Evolutionary conservation across 1,140 invertebrate genomes (phyloP).

Genomic region (Macrocentrus cingulum): DNA sequence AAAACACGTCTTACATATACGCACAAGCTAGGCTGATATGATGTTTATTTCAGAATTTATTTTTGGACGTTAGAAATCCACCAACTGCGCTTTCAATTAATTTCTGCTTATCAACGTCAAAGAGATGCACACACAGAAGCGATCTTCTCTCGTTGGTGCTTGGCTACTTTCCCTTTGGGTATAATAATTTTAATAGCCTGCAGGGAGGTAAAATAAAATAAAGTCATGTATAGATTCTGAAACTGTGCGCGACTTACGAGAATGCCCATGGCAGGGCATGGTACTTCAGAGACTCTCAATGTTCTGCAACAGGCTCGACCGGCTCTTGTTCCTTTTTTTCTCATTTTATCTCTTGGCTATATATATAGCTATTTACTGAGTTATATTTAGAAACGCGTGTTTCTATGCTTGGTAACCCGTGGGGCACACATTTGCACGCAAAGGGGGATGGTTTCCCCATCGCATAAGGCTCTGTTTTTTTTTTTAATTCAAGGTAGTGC

Average conservation of each 20-base stretch:
- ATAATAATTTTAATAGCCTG: slow-evolving; percentile 23
- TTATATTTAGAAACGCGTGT: slow-evolving; percentile 33
- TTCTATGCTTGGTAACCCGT: slow-evolving; percentile 23
- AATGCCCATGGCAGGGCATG: slow-evolving; percentile 17
- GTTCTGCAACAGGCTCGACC: slow-evolving; percentile 23
- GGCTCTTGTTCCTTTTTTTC: slow-evolving; percentile 21
- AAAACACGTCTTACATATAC: too few species aligned
- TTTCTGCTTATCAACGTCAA: too few species aligned
- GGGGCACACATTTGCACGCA: slow-evolving; percentile 6
- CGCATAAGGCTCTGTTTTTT: too few species aligned
- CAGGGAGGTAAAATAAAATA: slow-evolving; percentile 13
- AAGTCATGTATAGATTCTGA: slow-evolving; percentile 23
- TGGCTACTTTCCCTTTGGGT: slow-evolving; percentile 4
- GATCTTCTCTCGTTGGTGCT: too few species aligned
- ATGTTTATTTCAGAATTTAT: too few species aligned
- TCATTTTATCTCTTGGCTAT: not conserved
- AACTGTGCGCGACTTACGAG: slow-evolving; percentile 2
- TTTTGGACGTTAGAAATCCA: too few species aligned
- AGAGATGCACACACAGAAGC: too few species aligned
- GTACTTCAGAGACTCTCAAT: slow-evolving; percentile 5
- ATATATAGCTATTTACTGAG: slow-evolving; percentile 18
- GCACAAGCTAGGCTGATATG: too few species aligned
- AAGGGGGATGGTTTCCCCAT: slow-evolving; percentile 13
- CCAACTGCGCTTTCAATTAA: too few species aligned
- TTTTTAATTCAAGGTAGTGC: not conserved